Evolutionary conservation across 2,113 vertebrate genomes (phyloP).

Genomic region (Callocephalon fimbriatum): DNA sequence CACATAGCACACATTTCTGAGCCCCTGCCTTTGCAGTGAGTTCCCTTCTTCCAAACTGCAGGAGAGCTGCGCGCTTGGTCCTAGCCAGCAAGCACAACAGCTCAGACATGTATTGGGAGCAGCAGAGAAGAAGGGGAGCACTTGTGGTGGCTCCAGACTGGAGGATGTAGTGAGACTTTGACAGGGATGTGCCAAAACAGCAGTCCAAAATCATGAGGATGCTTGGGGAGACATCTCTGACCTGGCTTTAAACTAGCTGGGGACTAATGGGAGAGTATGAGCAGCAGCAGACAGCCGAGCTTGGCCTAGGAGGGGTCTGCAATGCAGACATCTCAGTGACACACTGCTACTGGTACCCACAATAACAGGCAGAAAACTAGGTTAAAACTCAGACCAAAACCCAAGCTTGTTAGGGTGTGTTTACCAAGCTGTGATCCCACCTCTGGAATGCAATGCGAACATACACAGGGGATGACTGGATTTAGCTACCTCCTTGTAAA

Average conservation of each 20-base stretch:
- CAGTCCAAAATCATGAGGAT: not conserved
- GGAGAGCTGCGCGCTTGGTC: not conserved
- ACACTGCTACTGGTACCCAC: not conserved
- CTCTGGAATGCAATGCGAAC: not conserved
- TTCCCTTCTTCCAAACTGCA: not conserved
- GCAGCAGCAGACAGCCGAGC: not conserved
- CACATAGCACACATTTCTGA: not conserved
- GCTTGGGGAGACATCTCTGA: not conserved
- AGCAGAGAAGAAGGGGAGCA: not conserved
- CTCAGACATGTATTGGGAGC: not conserved
- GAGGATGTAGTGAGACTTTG: not conserved
- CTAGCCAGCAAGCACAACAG: not conserved
- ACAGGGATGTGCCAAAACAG: not conserved
- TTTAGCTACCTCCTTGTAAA: constrained; percentile 24
- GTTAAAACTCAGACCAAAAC: not conserved
- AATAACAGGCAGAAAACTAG: not conserved
- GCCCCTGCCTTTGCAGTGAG: not conserved
- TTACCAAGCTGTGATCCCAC: not conserved
- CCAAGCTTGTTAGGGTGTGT: not conserved
- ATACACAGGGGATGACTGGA: not conserved
- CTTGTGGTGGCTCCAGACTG: fast-evolving
- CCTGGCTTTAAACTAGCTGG: not conserved
- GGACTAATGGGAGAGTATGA: not conserved
- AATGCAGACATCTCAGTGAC: not conserved
- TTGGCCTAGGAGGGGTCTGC: not conserved